Base-by-base conservation (phyloP, 1,140 invertebrate species). In the Grapholita molesta region DNA sequence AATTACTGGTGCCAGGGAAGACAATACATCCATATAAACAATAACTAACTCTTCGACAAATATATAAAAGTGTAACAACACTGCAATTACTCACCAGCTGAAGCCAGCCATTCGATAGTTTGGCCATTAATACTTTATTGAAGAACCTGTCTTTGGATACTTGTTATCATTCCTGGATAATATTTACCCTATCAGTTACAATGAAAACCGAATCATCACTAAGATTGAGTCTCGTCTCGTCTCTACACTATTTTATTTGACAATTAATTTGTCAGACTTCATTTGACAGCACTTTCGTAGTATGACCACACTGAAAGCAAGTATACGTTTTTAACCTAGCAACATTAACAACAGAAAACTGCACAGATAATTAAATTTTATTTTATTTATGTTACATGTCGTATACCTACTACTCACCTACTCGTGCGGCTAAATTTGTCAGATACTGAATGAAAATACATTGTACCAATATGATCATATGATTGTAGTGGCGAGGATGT, bases 101-200 rank as follows among this genome's bases (percentile, higher is more conserved):
- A 92, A 92, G 81, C 90, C 90, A 89, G 88, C 90, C 90, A 92
- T 92, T 91, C 89, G 89, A 83, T 89, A 89, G 72, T 84, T 84
- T 85, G 84, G 87, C 89, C 90, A 92, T 92, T 82, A 89, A 92
- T 85, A 86, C 73, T 74, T 70, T 71, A 72, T 79, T 72, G 77
- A 80, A 82, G 79, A 69, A 79, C 79, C 81, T 64, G 75, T 80
- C 70, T 75, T 68, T 55, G 71, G 69, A 73, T 79, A 83, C 66
- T 74, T 73, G 71, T 77, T 80, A 83, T 81, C 80, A 87, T 86
- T 79, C 77, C 80, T 75, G 78, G 68, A 70, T 69, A 72, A 72
- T 52, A 72, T 70, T 77, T 72, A 74, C 64, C 67, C 52, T 64
- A 65, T 67, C 48, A 74, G 24, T 69, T 53, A 69, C 67, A 66